A percentile compares a stretch with the other conserved stretches of the same genome.
phyloP scores from a whole-genome alignment of 2,113 vertebrate species.

The Nibea albiflora region DNA sequence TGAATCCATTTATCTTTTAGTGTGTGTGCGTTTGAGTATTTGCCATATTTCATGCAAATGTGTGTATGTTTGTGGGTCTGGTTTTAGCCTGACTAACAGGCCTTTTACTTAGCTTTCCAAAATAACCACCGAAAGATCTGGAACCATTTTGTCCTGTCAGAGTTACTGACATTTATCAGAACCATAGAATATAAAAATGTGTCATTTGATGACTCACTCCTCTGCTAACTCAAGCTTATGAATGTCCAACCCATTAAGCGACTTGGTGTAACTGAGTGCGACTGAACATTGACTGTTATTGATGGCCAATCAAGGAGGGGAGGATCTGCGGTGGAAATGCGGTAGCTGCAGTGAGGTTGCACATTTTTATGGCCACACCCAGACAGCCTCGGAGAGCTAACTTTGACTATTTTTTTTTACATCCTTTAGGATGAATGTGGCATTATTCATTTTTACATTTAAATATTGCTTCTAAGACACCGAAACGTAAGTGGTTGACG shows the following conservation, averaged over 20 bases:
- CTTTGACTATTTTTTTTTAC: slow-evolving; percentile 16
- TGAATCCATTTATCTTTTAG: not conserved
- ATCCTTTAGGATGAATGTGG: not conserved
- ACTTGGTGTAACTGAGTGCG: slow-evolving; percentile 34
- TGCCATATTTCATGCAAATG: slow-evolving; percentile 27
- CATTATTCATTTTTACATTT: not conserved
- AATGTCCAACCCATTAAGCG: slow-evolving; percentile 30
- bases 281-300: slow-evolving; percentile 62
- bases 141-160: slow-evolving; percentile 28
- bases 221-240: slow-evolving; percentile 23
- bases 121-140: slow-evolving; percentile 44
- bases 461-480: not conserved
- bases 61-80: slow-evolving; percentile 7
- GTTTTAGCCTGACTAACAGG: slow-evolving; percentile 31
- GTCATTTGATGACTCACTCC: slow-evolving; percentile 55
- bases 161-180: slow-evolving; percentile 35
- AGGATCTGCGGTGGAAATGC: slow-evolving; percentile 77
- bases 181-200: slow-evolving; percentile 30
- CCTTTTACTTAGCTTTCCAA: slow-evolving; percentile 38
- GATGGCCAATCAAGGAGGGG: slow-evolving; percentile 66
- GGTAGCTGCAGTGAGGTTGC: slow-evolving; percentile 81
- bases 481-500: not conserved
- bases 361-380: slow-evolving; percentile 77
- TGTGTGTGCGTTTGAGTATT: slow-evolving; percentile 4
- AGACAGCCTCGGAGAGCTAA: slow-evolving; percentile 37